Conservation (phyloP, 2,113 vertebrate genomes). For the Lamprotornis superbus region DNA sequence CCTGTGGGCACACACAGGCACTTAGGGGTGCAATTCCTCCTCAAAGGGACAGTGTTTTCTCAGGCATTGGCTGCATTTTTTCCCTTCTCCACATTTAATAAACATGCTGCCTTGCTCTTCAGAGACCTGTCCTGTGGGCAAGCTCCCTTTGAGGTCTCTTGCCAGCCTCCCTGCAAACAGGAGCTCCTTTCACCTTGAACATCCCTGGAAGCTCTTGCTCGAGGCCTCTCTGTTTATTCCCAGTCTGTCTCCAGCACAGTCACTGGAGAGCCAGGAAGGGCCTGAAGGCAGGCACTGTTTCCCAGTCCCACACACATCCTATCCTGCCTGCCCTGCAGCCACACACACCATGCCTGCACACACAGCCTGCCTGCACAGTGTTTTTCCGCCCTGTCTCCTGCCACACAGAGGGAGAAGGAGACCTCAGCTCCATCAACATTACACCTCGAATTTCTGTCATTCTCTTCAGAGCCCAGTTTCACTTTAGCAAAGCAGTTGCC, state of each 20-base stretch:
- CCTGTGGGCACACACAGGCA: background rate
- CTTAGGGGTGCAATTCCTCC: background rate
- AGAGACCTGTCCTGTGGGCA: background rate
- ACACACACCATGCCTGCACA: fast-evolving
- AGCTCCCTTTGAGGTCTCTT: background rate
- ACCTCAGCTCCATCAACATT: background rate
- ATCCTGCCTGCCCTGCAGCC: background rate
- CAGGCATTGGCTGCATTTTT: background rate
- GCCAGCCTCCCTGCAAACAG: background rate
- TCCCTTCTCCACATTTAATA: background rate
- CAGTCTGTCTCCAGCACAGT: background rate
- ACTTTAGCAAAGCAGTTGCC: background rate
- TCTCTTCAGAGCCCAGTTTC: background rate
- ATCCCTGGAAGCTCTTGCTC: background rate
- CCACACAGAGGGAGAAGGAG: background rate
- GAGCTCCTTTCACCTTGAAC: background rate
- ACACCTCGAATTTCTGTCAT: background rate
- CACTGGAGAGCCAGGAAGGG: background rate
- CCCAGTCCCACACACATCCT: background rate
- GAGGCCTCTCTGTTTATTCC: background rate
- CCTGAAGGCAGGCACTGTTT: slow-evolving; percentile 31
- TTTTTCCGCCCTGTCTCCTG: background rate
- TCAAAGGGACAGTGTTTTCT: background rate
- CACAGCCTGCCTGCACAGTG: background rate
- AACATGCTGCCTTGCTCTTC: background rate